These are phyloP conservation scores for Eilema caniola DNA, from an alignment of 2,888 invertebrate genomes.

Conservation along the genomic window DNA sequence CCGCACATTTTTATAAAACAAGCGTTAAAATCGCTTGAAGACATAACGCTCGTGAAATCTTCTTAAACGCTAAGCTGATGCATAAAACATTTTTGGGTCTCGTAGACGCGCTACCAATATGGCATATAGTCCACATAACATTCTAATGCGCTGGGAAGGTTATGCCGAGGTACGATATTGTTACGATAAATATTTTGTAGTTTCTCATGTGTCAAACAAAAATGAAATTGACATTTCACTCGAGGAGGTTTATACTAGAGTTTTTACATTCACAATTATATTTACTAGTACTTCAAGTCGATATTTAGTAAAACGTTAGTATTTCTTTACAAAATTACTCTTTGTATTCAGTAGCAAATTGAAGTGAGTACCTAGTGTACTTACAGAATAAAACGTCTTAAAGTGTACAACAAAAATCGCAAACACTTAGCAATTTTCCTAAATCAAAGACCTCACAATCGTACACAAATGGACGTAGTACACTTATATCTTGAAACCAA, in stretches of 20 bases:
- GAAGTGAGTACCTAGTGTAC: no score
- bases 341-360: no score
- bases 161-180: slow-evolving; percentile 38
- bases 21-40: slow-evolving; percentile 33
- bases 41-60: slow-evolving; percentile 56
- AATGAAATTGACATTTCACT: no score
- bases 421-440: no score
- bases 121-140: slow-evolving; percentile 57
- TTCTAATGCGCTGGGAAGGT: slow-evolving; percentile 54
- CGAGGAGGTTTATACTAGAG: no score
- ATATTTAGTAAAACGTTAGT: no score
- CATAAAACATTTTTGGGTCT: slow-evolving; percentile 67
- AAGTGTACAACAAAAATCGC: no score
- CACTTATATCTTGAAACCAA: neutral
- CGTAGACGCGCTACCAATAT: slow-evolving; percentile 60
- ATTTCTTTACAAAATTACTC: no score
- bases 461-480: neutral
- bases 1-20: slow-evolving; percentile 11
- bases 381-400: no score
- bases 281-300: no score
- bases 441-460: neutral
- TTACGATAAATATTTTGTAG: slow-evolving; percentile 14
- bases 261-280: no score
- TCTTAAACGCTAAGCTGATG: slow-evolving; percentile 59
- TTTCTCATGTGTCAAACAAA: no score